These are phyloP conservation scores for Mormyrops attenuatus DNA, from an alignment of 2,797 vertebrate species.

Conservation along the genomic window DNA sequence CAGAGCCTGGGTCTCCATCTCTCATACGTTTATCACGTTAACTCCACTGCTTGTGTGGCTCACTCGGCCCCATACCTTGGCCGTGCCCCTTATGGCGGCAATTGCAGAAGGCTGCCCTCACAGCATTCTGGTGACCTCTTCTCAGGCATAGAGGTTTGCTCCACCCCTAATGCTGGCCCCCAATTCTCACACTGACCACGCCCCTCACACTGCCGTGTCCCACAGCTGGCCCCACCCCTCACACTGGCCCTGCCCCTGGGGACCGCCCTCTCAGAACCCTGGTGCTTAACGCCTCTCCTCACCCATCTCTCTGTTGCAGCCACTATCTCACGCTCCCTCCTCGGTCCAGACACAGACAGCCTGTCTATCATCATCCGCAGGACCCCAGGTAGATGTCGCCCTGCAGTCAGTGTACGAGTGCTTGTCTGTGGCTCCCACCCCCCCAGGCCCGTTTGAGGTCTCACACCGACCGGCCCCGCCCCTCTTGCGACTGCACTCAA, in stretches of 20 bases:
- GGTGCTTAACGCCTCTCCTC: slow-evolving; percentile 38
- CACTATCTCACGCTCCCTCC: slow-evolving; percentile 92
- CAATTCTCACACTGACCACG: not conserved
- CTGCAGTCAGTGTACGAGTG: slow-evolving; percentile 49
- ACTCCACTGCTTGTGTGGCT: not conserved
- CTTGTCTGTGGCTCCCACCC: slow-evolving; percentile 24
- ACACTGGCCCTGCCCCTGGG: not conserved
- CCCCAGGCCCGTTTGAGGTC: not conserved
- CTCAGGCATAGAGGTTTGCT: not conserved
- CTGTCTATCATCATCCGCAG: slow-evolving; percentile 75
- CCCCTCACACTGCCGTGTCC: not conserved
- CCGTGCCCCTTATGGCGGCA: not conserved
- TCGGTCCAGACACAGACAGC: slow-evolving; percentile 86
- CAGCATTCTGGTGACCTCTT: not conserved
- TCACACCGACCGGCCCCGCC: slow-evolving; percentile 16
- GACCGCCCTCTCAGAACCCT: not conserved
- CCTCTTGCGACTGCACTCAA: slow-evolving; percentile 28
- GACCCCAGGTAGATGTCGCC: slow-evolving; percentile 82
- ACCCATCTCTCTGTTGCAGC: slow-evolving; percentile 71
- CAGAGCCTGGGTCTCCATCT: not conserved
- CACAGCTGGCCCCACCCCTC: not conserved
- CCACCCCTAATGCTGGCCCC: not conserved
- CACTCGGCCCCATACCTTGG: not conserved
- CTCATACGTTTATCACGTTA: not conserved
- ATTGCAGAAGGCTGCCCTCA: not conserved